Conservation (phyloP, 2,888 invertebrate genomes). For the Chloromyia formosa region DNA sequence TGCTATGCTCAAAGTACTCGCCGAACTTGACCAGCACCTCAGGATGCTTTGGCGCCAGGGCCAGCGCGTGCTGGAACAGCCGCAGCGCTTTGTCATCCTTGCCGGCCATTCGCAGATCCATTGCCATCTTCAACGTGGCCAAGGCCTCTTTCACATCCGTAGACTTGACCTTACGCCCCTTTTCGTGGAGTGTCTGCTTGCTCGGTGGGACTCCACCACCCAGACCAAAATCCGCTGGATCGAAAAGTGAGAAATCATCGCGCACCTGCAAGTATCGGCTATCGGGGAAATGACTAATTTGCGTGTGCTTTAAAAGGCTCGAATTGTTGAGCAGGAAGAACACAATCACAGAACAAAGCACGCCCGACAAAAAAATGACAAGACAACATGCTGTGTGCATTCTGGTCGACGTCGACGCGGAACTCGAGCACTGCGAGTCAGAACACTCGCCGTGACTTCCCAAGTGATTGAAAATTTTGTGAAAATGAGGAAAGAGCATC, state of each 20-base stretch:
- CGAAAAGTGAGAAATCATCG: slow-evolving; percentile 60
- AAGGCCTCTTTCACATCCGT: slow-evolving; percentile 73
- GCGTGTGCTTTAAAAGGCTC: slow-evolving; percentile 49
- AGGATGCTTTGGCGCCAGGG: slow-evolving; percentile 89
- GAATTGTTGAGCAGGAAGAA: slow-evolving; percentile 38
- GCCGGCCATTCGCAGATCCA: slow-evolving; percentile 83
- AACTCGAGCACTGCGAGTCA: background rate
- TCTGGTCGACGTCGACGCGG: slow-evolving; percentile 10
- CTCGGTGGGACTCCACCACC: slow-evolving; percentile 14
- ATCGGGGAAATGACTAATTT: slow-evolving; percentile 58
- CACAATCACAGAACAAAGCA: slow-evolving; percentile 45
- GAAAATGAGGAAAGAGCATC: slow-evolving; percentile 26
- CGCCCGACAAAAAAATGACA: slow-evolving; percentile 46
- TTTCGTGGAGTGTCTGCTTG: background rate
- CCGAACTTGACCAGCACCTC: slow-evolving; percentile 93
- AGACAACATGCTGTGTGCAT: slow-evolving; percentile 21
- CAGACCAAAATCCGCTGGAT: slow-evolving; percentile 51
- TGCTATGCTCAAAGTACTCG: slow-evolving; percentile 87
- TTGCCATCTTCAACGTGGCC: slow-evolving; percentile 83
- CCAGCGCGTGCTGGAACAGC: slow-evolving; percentile 89
- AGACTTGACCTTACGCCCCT: slow-evolving; percentile 3
- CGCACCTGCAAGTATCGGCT: slow-evolving; percentile 59
- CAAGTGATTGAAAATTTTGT: slow-evolving; percentile 13
- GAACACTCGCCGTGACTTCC: slow-evolving; percentile 2
- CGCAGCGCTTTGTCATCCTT: slow-evolving; percentile 87